These are phyloP conservation scores for Willisornis vidua DNA, from an alignment of 2,113 vertebrate genomes.

Conservation along the genomic window DNA sequence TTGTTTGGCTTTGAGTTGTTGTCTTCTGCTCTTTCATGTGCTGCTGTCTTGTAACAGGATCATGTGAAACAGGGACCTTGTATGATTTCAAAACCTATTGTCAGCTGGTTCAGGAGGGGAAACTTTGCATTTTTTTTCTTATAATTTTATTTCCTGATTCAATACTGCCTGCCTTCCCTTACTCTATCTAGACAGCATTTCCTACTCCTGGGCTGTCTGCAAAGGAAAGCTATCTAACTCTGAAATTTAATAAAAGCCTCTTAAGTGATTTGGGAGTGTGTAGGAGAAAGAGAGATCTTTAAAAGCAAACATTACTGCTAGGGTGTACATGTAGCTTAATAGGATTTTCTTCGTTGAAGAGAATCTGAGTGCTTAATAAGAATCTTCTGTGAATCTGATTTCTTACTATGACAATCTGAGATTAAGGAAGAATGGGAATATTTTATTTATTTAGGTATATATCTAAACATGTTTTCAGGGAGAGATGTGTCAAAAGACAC, in stretches of 20 bases:
- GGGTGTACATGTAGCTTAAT: constrained; percentile 38
- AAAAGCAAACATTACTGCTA: constrained; percentile 55
- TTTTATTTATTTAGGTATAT: constrained; percentile 8
- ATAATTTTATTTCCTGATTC: constrained; percentile 54
- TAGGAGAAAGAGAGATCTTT: constrained; percentile 55
- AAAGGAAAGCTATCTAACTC: constrained; percentile 59
- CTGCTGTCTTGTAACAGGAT: not conserved
- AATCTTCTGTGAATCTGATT: constrained; percentile 14
- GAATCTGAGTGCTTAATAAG: constrained; percentile 61
- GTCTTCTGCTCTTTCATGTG: not conserved
- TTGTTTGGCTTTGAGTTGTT: not conserved
- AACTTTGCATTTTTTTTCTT: constrained; percentile 2
- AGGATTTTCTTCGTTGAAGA: constrained; percentile 34
- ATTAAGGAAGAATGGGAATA: not conserved
- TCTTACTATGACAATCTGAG: constrained; percentile 43
- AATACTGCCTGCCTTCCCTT: constrained; percentile 28
- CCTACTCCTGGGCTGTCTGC: constrained; percentile 40
- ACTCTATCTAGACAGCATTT: constrained; percentile 46
- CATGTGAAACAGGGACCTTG: not conserved
- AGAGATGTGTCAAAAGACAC: not conserved
- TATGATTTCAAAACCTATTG: not conserved
- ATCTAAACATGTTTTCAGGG: not conserved
- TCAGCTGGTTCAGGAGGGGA: constrained; percentile 2
- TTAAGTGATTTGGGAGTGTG: constrained; percentile 63
- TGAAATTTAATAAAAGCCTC: constrained; percentile 70